A percentile compares a stretch with the other conserved stretches of the same genome.
Evolutionary conservation across 2,888 invertebrate genomes (phyloP).

Genomic region (Mythimna loreyi): DNA sequence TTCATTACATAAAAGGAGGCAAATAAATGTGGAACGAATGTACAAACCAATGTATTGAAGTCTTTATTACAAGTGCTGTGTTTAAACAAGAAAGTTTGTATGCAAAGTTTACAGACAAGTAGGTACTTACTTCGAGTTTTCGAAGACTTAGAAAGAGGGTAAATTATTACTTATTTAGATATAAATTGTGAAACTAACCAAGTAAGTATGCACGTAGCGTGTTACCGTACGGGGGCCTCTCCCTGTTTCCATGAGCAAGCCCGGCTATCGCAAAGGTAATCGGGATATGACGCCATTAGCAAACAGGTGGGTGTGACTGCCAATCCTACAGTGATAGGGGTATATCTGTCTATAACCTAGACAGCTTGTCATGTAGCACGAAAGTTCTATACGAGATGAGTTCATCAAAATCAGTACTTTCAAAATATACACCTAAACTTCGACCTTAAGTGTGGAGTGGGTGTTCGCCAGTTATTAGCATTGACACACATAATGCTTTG

Average conservation of each 20-base stretch:
- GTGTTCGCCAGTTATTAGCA: conserved; percentile 83
- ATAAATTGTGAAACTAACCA: background rate
- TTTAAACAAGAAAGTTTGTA: conserved; percentile 44
- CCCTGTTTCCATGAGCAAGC: conserved; percentile 22
- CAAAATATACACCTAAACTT: conserved; percentile 75
- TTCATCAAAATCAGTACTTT: conserved; percentile 76
- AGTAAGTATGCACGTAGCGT: conserved; percentile 23
- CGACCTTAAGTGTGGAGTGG: conserved; percentile 80
- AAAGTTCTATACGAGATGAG: conserved; percentile 54
- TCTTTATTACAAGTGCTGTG: conserved; percentile 33
- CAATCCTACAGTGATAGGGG: conserved; percentile 41
- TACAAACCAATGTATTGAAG: conserved; percentile 37
- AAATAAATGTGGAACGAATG: conserved; percentile 38
- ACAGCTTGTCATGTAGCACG: background rate
- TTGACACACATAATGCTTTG: conserved; percentile 84
- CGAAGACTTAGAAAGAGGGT: background rate
- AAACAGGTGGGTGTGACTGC: conserved; percentile 48
- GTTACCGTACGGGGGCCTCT: conserved; percentile 24
- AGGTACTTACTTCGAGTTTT: too few relatives aligned
- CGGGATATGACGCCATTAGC: conserved; percentile 41
- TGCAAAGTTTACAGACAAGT: conserved; percentile 27
- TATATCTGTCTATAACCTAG: conserved; percentile 5
- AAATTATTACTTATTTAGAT: conserved; percentile 14
- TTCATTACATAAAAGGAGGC: conserved; percentile 41
- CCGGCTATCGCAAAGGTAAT: conserved; percentile 31